Evolutionary conservation across 2,113 vertebrate species (phyloP).

Genomic region (Amphilophus citrinellus): DNA sequence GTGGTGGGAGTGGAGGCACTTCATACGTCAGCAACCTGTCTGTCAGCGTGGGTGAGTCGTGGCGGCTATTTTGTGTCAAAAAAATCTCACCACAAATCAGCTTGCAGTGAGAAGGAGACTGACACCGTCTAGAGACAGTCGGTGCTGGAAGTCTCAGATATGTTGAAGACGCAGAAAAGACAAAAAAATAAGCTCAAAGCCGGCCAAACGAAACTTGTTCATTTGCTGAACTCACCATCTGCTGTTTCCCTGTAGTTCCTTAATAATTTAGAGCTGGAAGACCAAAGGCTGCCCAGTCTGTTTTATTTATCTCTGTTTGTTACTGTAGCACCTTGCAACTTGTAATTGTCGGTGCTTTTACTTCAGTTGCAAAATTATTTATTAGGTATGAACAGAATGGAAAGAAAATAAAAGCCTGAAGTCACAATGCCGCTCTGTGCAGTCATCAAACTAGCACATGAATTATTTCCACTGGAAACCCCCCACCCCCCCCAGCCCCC

Average conservation of each 20-base stretch:
- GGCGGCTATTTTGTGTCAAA: slow-evolving; percentile 67
- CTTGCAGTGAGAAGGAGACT: slow-evolving; percentile 36
- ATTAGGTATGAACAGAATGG: slow-evolving; percentile 25
- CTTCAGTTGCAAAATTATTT: slow-evolving; percentile 24
- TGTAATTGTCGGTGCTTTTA: slow-evolving; percentile 17
- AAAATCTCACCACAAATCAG: slow-evolving; percentile 68
- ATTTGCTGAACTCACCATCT: slow-evolving; percentile 39
- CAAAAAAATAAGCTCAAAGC: slow-evolving; percentile 22
- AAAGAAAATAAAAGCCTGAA: slow-evolving; percentile 4
- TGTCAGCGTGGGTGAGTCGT: slow-evolving; percentile 57
- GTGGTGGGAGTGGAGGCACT: slow-evolving; percentile 47
- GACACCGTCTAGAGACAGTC: slow-evolving; percentile 34
- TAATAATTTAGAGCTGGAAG: slow-evolving; percentile 57
- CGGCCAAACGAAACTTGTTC: slow-evolving; percentile 22
- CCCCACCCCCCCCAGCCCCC: too few relatives aligned
- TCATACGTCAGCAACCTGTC: slow-evolving; percentile 69
- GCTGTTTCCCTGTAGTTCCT: slow-evolving; percentile 30
- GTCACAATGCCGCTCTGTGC: slow-evolving; percentile 16
- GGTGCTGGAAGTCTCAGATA: slow-evolving; percentile 23
- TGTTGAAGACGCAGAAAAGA: slow-evolving; percentile 32
- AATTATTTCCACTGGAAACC: slow-evolving; percentile 36
- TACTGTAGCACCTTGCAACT: slow-evolving; percentile 19
- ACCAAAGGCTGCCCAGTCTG: slow-evolving; percentile 43
- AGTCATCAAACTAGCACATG: neutral
- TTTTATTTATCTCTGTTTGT: slow-evolving; percentile 46